Evolutionary conservation across 30 jellyfish, hydroid and myxozoan genomes (phyloP).

Genomic region (Aurelia coerulea): DNA sequence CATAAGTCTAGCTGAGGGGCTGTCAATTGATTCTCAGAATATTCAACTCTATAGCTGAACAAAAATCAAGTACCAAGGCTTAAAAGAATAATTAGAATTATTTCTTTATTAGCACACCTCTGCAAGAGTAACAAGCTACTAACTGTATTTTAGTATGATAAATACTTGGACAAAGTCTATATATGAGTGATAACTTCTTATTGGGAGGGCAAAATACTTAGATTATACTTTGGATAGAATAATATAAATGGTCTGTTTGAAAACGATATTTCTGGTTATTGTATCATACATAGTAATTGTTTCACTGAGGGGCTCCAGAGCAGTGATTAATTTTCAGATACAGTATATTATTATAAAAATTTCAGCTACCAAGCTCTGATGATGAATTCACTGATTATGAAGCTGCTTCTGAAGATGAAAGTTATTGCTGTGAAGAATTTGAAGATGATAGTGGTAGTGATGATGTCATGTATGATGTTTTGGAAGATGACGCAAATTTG

Average conservation of each 20-base stretch:
- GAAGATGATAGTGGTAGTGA: conserved; percentile 22
- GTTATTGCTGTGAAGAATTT: conserved; percentile 18
- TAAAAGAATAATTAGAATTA: too few relatives aligned
- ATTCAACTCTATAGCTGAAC: not conserved
- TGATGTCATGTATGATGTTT: conserved; percentile 29
- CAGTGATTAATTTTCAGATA: not conserved
- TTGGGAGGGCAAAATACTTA: not conserved
- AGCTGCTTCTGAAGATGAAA: conserved; percentile 20
- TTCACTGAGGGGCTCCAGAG: conserved; percentile 8
- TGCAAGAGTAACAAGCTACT: too few relatives aligned
- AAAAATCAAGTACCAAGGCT: too few relatives aligned
- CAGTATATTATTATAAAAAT: not conserved
- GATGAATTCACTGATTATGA: not conserved
- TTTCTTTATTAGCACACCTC: not conserved
- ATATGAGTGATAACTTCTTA: not conserved
- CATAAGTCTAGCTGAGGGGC: not conserved
- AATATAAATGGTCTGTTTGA: conserved; percentile 6
- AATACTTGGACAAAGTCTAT: too few relatives aligned
- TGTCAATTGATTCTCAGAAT: not conserved
- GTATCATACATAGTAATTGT: not conserved
- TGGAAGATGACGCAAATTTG: conserved; percentile 14
- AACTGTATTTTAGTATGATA: too few relatives aligned
- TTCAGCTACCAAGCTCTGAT: conserved; percentile 43
- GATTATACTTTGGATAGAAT: not conserved
- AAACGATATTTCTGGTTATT: conserved; percentile 17